Base-by-base conservation (phyloP, 2,888 invertebrate genomes). In the Miltochrista miniata region DNA sequence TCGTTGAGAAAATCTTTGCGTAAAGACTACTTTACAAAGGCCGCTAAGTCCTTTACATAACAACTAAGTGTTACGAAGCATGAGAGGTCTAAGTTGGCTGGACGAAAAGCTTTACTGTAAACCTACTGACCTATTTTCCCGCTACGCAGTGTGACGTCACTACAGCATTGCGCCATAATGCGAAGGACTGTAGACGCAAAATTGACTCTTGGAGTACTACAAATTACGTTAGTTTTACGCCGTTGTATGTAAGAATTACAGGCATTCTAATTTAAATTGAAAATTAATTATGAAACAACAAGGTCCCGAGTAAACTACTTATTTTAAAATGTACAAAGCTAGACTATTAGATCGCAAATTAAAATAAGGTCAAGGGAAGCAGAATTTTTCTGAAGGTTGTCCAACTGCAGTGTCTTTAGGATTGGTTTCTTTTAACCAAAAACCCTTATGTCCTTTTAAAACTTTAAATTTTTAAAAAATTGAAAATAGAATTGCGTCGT, bases 71-170 rank as follows among this genome's bases (percentile, higher is more conserved):
- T 29, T 40, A 24, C 36, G 46, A 34, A 46, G 48, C 48, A 48
- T 41, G 36, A 64, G 51, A 58, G 76, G 46, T 69, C 77, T 55
- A 46, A 51, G 31, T 61, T 61, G 52, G 61, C 60, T 72, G 74
- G 70, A 15, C 59, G 29, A 1, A 7, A 29, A 39, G 54, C 58
- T 56, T 60, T 69, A 70, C 72, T 66, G 67, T 68, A 72, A 76
- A 76, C 81, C 83, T 63, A 79, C 70, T 84, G 83, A 81, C 83
- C 83, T 62, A 83, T 72, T 76, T 82, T 68, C 70, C 64, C 66
- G 61, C 65, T 83, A 85, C 84, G 84, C 84, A 84, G 81, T 79
- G 61, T 85, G 85, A 85, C 85, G 85, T 85, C 83, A 85, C 64
- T 65, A 65, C 83, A 68, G 79, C 84, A 85, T 58, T 85, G 85